Evolutionary conservation across 2,797 vertebrate genomes (phyloP).

Genomic region (Enteromius anoplus): DNA sequence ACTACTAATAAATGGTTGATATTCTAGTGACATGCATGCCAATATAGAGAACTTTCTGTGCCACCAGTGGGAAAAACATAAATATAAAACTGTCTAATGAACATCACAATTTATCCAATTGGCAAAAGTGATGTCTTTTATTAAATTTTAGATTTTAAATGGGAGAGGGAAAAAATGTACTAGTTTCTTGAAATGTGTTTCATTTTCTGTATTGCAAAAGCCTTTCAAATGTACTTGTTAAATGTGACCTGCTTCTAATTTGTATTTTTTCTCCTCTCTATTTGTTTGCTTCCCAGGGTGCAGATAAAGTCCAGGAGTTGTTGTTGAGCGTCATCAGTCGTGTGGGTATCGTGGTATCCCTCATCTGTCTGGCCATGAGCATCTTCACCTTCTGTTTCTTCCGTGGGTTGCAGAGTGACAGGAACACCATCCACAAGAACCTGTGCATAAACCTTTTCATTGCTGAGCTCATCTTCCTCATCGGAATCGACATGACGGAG

Average conservation of each 20-base stretch:
- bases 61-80: background rate
- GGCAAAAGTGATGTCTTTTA: background rate
- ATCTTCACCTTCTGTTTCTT: conserved; percentile 99
- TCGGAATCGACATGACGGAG: conserved; percentile 96
- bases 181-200: background rate
- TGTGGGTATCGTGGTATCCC: conserved; percentile 95
- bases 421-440: conserved; percentile 99
- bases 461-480: conserved; percentile 97
- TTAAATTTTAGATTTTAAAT: background rate
- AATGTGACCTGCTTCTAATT: conserved; percentile 6
- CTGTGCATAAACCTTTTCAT: conserved; percentile 98
- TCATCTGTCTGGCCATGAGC: conserved; percentile 95
- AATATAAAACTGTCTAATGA: conserved; percentile 1
- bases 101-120: background rate
- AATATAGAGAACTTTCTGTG: background rate
- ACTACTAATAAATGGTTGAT: too few species aligned
- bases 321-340: conserved; percentile 95
- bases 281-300: conserved; percentile 77
- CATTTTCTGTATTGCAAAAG: too few species aligned
- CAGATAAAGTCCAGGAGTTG: conserved; percentile 85
- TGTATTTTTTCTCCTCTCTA: background rate
- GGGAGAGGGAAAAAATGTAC: background rate
- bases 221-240: background rate
- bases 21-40: too few species aligned
- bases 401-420: conserved; percentile 96